Conservation (phyloP, 1,140 invertebrate genomes). For the Sesamia nonagrioides region DNA sequence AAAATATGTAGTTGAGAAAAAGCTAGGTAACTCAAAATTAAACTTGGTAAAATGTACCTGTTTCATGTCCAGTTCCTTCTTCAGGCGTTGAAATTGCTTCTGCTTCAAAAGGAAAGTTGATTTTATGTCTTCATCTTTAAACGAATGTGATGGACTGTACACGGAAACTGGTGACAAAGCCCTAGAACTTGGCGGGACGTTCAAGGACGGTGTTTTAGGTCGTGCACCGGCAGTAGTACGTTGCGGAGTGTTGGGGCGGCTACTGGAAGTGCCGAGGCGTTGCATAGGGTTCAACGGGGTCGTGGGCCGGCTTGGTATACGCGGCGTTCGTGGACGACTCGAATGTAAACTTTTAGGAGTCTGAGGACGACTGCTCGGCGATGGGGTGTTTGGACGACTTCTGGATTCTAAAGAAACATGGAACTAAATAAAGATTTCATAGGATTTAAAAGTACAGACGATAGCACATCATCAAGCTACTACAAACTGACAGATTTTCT, state of each 20-base stretch:
- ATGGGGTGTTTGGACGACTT: constrained; percentile 59
- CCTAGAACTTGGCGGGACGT: constrained; percentile 23
- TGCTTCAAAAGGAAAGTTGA: constrained; percentile 63
- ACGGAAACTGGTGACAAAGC: constrained; percentile 4
- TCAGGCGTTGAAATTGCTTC: constrained; percentile 73
- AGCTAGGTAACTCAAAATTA: neutral
- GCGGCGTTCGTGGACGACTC: constrained; percentile 71
- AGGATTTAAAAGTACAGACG: neutral
- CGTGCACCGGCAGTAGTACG: constrained; percentile 15
- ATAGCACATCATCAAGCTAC: no score
- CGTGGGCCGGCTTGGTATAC: constrained; percentile 61
- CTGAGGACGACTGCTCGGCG: constrained; percentile 56
- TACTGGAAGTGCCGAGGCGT: constrained; percentile 48
- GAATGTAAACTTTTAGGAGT: constrained; percentile 68
- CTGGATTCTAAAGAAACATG: constrained; percentile 31
- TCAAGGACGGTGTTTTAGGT: constrained; percentile 57
- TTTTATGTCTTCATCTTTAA: constrained; percentile 66
- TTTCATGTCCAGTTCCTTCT: constrained; percentile 81
- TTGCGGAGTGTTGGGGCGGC: constrained; percentile 53
- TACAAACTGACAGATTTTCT: no score
- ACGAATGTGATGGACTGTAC: constrained; percentile 26
- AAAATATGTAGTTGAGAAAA: no score
- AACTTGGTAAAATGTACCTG: constrained; percentile 62
- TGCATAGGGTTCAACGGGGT: constrained; percentile 31
- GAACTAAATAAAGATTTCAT: no score